phyloP scores from a whole-genome alignment of 2,888 invertebrate genomes.

The Lordiphosa fenestrarum region DNA sequence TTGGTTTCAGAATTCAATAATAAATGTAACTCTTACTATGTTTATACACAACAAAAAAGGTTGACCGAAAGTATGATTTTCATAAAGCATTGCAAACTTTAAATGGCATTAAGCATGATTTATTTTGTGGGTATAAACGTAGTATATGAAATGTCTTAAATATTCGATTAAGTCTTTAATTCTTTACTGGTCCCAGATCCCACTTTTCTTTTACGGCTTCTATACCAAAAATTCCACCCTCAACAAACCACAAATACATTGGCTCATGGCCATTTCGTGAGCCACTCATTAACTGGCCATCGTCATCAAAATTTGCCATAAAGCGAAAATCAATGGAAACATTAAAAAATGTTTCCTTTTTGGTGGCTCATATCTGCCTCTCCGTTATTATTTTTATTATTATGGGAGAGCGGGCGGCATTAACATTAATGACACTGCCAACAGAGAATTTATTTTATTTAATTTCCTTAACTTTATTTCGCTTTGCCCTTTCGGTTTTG shows the following conservation, averaged over 20 bases:
- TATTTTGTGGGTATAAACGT: too few species aligned
- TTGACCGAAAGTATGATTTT: too few species aligned
- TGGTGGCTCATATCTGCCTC: conserved; percentile 27
- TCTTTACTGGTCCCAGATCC: too few species aligned
- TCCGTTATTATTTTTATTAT: conserved; percentile 26
- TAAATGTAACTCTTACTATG: too few species aligned
- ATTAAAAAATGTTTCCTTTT: conserved; percentile 36
- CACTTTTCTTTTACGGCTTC: too few species aligned
- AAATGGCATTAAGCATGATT: too few species aligned
- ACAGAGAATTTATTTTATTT: conserved; percentile 64
- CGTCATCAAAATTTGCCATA: conserved; percentile 50
- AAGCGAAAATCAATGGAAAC: conserved; percentile 61
- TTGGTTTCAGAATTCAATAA: too few species aligned
- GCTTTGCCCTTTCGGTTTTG: conserved; percentile 38
- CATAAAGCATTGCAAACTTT: too few species aligned
- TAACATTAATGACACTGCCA: conserved; percentile 63
- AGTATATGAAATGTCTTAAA: too few species aligned
- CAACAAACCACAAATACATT: neutral
- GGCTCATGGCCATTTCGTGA: neutral
- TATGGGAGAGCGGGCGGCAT: conserved; percentile 31
- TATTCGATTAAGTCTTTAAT: too few species aligned
- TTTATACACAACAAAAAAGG: too few species aligned
- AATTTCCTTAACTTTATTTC: conserved; percentile 45
- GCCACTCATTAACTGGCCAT: conserved; percentile 28
- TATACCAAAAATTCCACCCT: too few species aligned